Percentiles rank a stretch among this genome's conserved stretches.
Conservation (phyloP, 1,140 invertebrate genomes). For the Caerostris extrusa region DNA sequence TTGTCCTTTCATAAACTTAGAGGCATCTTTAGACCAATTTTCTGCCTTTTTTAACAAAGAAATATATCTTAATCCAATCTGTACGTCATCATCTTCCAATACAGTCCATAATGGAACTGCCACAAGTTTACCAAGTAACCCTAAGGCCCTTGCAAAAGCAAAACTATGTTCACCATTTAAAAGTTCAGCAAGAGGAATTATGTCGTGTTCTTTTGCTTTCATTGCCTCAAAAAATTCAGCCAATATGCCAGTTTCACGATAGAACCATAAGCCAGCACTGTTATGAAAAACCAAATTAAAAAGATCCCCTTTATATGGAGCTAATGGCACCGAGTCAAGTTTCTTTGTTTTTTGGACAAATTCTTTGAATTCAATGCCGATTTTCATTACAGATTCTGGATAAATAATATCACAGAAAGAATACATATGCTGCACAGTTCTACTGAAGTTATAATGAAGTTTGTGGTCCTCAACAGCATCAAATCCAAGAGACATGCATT, state of each 20-base stretch:
- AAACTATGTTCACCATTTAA: conserved; percentile 73
- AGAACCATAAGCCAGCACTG: conserved; percentile 75
- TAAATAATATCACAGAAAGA: conserved; percentile 62
- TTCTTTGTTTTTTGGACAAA: conserved; percentile 65
- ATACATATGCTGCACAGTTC: conserved; percentile 64
- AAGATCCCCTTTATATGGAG: conserved; percentile 64
- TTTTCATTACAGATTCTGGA: neutral
- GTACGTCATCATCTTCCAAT: conserved; percentile 69
- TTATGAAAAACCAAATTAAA: conserved; percentile 75
- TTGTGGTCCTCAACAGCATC: conserved; percentile 1
- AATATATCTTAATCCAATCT: conserved; percentile 64
- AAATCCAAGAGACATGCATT: conserved; percentile 61
- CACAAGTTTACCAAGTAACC: conserved; percentile 65
- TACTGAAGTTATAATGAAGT: conserved; percentile 42
- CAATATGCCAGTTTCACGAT: conserved; percentile 67
- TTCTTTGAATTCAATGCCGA: conserved; percentile 38
- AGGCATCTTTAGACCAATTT: conserved; percentile 72
- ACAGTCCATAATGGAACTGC: conserved; percentile 75
- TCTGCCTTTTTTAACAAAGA: conserved; percentile 60
- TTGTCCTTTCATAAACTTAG: conserved; percentile 76
- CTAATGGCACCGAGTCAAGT: conserved; percentile 43
- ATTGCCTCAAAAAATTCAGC: conserved; percentile 62
- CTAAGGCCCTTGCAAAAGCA: conserved; percentile 70
- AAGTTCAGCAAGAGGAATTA: conserved; percentile 10
- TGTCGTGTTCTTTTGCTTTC: conserved; percentile 47